Evolutionary conservation across 1,140 invertebrate genomes (phyloP), one percentile per base, ranked within the genome.

Genomic region (Eubasilissa regina): DNA sequence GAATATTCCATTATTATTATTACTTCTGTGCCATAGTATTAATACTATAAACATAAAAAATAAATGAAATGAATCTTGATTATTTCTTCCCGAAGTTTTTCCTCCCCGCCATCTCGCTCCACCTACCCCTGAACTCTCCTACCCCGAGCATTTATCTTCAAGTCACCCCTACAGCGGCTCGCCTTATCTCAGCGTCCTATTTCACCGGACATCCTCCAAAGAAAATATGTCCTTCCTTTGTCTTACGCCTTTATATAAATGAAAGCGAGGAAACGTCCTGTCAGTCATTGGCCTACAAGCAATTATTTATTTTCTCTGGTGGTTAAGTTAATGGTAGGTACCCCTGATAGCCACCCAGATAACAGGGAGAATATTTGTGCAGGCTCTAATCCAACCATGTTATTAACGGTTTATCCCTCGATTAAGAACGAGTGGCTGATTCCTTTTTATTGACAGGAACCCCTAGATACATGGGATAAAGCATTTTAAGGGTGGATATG

Each of bases 121-220:
- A n/a, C 17, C 55, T 58, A 8, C 55, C 17, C 9, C 13, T 58
- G 3, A 10, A 10, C 4, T 8, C 0, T 58, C 55, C 25, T 21
- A 3, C 8, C n/a, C 21, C 9, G 13, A 19, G 15, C 60, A 64
- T 64, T 64, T 35, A 43, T 64, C 60, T 64, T 64, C 60, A 10
- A 35, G 60, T 64, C 60, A 44, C 60, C 60, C 60, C 13, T 43
- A 25, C 19, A 25, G 35, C n/a, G n/a, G 35, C 48, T 3, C 1
- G 48, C 60, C 60, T 64, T 64, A 64, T 64, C 60, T 64, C 25
- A n/a, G 60, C 19, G 60, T 64, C 60, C 13, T 64, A 25, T 64
- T 64, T 43, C 25, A 25, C 60, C 35, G 60, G 60, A 64, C 60
- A 25, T 25, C 60, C 60, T 64, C 9, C 55, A 8, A 10, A 64